A percentile compares a stretch with the other conserved stretches of the same genome.
Conservation (phyloP, 2,888 invertebrate species). For the Yponomeuta evonymella region DNA sequence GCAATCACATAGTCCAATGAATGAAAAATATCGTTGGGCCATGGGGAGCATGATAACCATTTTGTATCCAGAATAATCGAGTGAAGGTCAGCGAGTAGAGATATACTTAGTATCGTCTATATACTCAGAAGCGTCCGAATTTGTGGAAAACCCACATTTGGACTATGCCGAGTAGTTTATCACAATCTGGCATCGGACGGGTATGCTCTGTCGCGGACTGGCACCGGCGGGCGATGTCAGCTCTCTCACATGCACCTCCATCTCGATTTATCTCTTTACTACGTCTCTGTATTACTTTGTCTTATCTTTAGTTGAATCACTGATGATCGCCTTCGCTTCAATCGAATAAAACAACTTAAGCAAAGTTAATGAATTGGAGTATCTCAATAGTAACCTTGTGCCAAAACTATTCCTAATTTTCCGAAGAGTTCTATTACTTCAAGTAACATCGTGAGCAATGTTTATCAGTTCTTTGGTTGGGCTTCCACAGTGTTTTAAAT, state of each 20-base stretch:
- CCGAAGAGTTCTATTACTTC: too few species aligned
- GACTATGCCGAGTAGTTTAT: background rate
- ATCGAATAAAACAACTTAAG: background rate
- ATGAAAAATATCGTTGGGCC: background rate
- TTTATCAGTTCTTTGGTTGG: too few species aligned
- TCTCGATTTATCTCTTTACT: background rate
- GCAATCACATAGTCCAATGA: background rate
- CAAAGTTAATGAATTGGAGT: background rate
- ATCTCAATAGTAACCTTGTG: background rate
- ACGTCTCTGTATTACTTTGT: background rate
- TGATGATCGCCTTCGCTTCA: background rate
- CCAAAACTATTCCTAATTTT: background rate
- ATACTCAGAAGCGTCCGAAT: background rate
- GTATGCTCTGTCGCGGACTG: background rate
- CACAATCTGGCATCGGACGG: background rate
- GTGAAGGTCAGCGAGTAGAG: slow-evolving; percentile 1
- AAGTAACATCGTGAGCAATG: too few species aligned
- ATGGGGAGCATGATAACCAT: background rate
- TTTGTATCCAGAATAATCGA: background rate
- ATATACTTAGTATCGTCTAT: background rate
- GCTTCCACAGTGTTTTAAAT: too few species aligned
- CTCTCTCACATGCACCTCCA: background rate
- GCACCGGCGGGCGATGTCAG: background rate
- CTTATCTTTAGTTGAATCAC: background rate
- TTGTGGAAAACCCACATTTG: background rate